phyloP scores from a whole-genome alignment of 2,888 invertebrate species.

The Hecatera dysodea region DNA sequence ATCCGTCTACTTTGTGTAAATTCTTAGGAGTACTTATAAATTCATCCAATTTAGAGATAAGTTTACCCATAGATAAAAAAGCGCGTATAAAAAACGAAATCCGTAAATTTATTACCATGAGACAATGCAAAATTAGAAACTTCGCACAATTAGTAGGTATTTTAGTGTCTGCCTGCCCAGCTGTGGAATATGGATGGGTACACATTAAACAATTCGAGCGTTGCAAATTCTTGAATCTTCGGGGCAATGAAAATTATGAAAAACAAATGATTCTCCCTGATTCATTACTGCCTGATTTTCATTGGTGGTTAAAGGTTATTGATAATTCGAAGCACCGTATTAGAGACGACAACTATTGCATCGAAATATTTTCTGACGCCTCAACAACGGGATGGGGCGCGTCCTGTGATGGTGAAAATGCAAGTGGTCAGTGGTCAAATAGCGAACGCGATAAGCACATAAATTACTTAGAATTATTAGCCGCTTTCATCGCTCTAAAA shows the following conservation, averaged over 20 bases:
- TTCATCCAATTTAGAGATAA: neutral
- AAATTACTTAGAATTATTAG: neutral
- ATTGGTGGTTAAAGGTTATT: conserved; percentile 8
- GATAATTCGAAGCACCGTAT: conserved; percentile 11
- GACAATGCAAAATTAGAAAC: neutral
- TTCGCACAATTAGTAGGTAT: conserved; percentile 10
- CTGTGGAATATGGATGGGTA: conserved; percentile 6
- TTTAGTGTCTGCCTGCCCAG: conserved; percentile 8
- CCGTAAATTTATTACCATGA: neutral
- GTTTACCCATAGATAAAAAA: conserved; percentile 2
- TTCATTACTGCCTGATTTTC: no score
- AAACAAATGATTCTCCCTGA: conserved; percentile 2
- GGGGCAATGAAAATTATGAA: neutral
- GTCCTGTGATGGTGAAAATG: neutral
- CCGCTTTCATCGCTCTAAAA: neutral
- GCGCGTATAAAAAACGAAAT: conserved; percentile 6
- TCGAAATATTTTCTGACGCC: conserved; percentile 11
- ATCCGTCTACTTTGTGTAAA: neutral
- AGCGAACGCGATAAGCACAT: neutral
- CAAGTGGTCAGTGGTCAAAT: conserved; percentile 6
- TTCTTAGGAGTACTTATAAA: conserved; percentile 10
- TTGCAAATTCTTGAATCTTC: conserved; percentile 3
- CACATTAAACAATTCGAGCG: conserved; percentile 9
- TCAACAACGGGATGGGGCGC: conserved; percentile 19
- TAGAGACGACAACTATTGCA: neutral